Evolutionary conservation across 2,113 vertebrate species (phyloP).

Genomic region (Origma solitaria): DNA sequence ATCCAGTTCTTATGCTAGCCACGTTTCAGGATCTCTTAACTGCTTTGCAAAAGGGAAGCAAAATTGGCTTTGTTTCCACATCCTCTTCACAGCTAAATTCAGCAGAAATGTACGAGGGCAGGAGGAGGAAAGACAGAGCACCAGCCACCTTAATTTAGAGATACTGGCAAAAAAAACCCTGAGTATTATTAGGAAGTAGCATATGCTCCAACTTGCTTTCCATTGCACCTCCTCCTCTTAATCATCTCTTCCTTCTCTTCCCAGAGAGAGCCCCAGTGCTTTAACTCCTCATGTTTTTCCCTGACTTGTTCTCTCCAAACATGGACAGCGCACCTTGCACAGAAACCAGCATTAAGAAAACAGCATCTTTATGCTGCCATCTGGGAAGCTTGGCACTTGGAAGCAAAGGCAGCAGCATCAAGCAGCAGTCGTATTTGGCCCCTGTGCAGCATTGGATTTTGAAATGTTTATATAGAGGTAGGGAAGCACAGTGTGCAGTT

Average conservation of each 20-base stretch:
- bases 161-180: neutral
- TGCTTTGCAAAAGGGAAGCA: slow-evolving; percentile 22
- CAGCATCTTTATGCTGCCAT: neutral
- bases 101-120: neutral
- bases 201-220: neutral
- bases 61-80: slow-evolving; percentile 34
- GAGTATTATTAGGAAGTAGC: neutral
- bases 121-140: neutral
- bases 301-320: neutral
- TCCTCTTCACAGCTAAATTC: slow-evolving; percentile 19
- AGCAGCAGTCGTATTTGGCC: neutral
- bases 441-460: neutral
- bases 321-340: neutral
- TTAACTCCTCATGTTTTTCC: neutral
- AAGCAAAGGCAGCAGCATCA: neutral
- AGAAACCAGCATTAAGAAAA: neutral
- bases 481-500: neutral
- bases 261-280: neutral
- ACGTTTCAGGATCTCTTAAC: slow-evolving; percentile 34
- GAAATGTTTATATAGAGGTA: neutral
- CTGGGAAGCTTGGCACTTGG: slow-evolving; percentile 4
- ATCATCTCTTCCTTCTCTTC: neutral
- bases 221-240: neutral
- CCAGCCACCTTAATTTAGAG: neutral
- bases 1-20: slow-evolving; percentile 2